Evolutionary conservation across 2,797 vertebrate genomes (phyloP).

Genomic region (Galaxias olidus): DNA sequence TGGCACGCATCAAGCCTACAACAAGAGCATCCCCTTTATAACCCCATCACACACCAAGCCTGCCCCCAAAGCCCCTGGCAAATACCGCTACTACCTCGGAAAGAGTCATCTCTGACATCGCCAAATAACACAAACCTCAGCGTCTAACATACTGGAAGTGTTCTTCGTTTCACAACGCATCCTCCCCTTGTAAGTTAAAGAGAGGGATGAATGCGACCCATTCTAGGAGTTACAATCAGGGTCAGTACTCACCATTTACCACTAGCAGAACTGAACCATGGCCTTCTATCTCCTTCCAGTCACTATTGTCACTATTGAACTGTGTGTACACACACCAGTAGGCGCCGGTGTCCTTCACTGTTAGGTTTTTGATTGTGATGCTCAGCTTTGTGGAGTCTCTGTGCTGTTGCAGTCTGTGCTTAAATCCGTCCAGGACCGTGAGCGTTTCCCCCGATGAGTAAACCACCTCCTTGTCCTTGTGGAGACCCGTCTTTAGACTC

Average conservation of each 20-base stretch:
- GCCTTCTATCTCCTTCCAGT: fast-evolving
- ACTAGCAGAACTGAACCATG: conserved; percentile 46
- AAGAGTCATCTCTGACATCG: too few species aligned
- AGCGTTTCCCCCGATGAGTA: fast-evolving
- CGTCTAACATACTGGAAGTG: too few species aligned
- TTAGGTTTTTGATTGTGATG: conserved; percentile 58
- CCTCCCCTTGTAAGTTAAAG: too few species aligned
- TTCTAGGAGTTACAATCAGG: too few species aligned
- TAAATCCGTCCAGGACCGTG: fast-evolving
- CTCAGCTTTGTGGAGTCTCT: fast-evolving
- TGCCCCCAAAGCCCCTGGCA: too few species aligned
- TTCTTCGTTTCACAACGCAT: too few species aligned
- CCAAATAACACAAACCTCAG: too few species aligned
- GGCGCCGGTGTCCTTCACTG: conserved; percentile 37
- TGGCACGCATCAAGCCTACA: too few species aligned
- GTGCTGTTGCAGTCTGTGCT: background rate
- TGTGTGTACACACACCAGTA: conserved; percentile 49
- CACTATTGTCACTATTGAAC: fast-evolving
- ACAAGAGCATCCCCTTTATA: too few species aligned
- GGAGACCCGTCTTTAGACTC: conserved; percentile 27
- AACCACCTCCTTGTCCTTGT: fast-evolving
- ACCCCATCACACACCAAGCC: too few species aligned
- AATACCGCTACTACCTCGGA: too few species aligned
- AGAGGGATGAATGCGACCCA: too few species aligned
- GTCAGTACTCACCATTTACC: conserved; percentile 47